Evolutionary conservation across 2,888 invertebrate genomes (phyloP).

Genomic region (Athalia circularis): DNA sequence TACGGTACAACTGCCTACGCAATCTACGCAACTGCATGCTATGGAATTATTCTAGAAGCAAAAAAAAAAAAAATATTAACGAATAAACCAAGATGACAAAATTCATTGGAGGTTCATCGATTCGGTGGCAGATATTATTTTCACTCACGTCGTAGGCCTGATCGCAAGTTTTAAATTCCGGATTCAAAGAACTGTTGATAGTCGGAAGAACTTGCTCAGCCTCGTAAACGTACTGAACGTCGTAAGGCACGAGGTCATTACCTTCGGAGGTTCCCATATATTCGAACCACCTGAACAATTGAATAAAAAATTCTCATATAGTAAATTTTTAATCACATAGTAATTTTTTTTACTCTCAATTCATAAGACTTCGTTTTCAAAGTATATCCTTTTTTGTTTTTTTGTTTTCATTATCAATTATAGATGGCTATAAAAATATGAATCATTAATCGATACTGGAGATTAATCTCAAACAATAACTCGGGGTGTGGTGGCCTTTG

Average conservation of each 20-base stretch:
- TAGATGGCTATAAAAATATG: no score
- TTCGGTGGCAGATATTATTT: neutral
- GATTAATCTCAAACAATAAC: no score
- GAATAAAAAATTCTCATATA: neutral
- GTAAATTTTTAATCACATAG: no score
- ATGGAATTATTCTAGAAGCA: slow-evolving; percentile 74
- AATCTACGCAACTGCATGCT: slow-evolving; percentile 88
- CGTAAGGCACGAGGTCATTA: slow-evolving; percentile 80
- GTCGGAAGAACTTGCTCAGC: slow-evolving; percentile 71
- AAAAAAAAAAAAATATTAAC: slow-evolving; percentile 16
- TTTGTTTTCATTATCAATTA: no score
- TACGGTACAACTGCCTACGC: slow-evolving; percentile 79
- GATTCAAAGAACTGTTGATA: slow-evolving; percentile 70
- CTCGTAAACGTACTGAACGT: slow-evolving; percentile 77
- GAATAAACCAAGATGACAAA: neutral
- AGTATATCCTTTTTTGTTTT: no score
- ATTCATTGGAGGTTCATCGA: no score
- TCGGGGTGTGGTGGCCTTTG: no score
- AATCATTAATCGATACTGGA: no score
- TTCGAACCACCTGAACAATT: slow-evolving; percentile 78
- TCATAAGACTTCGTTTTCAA: no score
- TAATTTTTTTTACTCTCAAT: no score
- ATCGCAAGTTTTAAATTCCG: slow-evolving; percentile 77
- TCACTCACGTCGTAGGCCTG: slow-evolving; percentile 76
- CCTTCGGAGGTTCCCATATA: slow-evolving; percentile 78